Base-by-base conservation (phyloP, 1,140 invertebrate genomes). In the Drosophila prosaltans region DNA sequence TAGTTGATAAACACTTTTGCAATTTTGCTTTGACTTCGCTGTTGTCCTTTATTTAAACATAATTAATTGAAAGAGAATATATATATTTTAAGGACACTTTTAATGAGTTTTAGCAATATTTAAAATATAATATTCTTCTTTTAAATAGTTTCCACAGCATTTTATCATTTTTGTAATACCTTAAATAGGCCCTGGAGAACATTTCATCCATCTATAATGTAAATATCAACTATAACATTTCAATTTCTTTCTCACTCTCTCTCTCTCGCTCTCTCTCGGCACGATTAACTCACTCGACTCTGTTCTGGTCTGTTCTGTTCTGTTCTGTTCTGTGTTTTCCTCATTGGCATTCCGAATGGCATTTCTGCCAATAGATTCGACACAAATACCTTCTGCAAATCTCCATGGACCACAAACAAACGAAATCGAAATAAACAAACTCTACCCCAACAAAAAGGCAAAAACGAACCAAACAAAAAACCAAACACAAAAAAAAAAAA, bases 331-430 rank as follows among this genome's bases (percentile, higher is more conserved):
- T 51, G 45, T 51, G 21, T 51, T 51, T 26, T 51, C 45, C 45
- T 51, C 45, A 51, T 51, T 51, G 45, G 45, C 45, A 51, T 51
- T 51, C 45, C 45, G 21, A 51, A 59, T 10, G 57, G 36, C 57
- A 59, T 59, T 59, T 59, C 57, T 59, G 57, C 57, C 57, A 59
- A 59, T 59, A 59, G 57, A 59, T 59, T 59, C 57, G 57, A 59
- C 57, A 59, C 57, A 59, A 59, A 59, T 59, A 59, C 57, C 57
- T 59, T 59, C 32, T 59, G 57, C 32, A 59, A 59, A 59, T 59
- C 57, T 59, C 57, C 57, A 59, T 59, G 57, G 57, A 59, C 57
- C 57, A 39, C 57, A 59, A 59, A 59, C 57, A 59, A 58, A 59
- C 57, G 57, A 59, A 59, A 59, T 59, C 57, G 32, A 59, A 59